These are phyloP conservation scores for Crotalus horridus DNA, from an alignment of 2,113 vertebrate species.

Conservation along the genomic window DNA sequence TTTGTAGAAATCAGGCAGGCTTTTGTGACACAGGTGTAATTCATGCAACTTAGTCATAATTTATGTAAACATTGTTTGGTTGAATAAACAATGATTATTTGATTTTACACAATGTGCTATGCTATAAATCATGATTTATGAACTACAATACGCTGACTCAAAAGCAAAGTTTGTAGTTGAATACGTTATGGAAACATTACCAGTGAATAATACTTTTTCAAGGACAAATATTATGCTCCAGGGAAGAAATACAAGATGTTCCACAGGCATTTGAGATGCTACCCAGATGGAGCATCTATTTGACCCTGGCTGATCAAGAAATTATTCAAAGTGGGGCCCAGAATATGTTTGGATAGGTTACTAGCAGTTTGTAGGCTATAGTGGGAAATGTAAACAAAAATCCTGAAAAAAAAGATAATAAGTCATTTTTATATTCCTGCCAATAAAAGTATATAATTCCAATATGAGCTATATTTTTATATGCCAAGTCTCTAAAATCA, in stretches of 20 bases:
- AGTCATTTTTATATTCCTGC: background rate
- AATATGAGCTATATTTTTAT: background rate
- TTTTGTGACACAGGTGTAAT: background rate
- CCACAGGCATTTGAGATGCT: background rate
- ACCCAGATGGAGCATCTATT: background rate
- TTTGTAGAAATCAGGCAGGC: background rate
- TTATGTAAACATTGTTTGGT: background rate
- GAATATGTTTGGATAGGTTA: background rate
- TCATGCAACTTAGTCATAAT: background rate
- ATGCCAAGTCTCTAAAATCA: background rate
- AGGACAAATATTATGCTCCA: background rate
- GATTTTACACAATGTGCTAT: background rate
- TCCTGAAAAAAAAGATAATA: background rate
- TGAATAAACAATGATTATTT: background rate
- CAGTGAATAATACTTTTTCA: background rate
- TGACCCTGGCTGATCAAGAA: background rate
- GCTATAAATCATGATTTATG: background rate
- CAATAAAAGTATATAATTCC: background rate
- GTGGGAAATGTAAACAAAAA: background rate
- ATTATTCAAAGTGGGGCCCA: background rate
- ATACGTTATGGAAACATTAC: background rate
- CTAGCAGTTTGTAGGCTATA: background rate
- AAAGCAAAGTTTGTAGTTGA: background rate
- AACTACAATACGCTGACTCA: background rate
- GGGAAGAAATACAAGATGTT: background rate